Percentiles rank a stretch among this genome's conserved stretches.
phyloP scores from a whole-genome alignment of 2,113 vertebrate genomes.

The Pavo muticus region DNA sequence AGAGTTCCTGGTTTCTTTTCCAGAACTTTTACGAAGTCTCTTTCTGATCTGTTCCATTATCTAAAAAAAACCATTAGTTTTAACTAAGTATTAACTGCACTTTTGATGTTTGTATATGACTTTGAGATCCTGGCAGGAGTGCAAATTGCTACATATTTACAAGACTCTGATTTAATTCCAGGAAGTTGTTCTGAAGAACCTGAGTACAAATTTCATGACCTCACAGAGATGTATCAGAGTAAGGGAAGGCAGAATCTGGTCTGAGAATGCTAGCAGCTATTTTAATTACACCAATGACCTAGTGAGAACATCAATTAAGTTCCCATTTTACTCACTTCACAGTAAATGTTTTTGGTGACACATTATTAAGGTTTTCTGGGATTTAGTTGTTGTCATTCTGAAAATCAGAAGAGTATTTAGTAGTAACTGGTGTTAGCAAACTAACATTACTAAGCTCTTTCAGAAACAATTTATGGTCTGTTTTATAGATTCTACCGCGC shows the following conservation, averaged over 20 bases:
- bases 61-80: neutral
- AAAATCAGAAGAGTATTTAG: conserved; percentile 8
- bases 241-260: neutral
- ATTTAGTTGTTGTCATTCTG: neutral
- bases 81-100: neutral
- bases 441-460: conserved; percentile 5
- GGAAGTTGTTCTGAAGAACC: neutral
- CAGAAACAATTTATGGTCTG: conserved; percentile 5
- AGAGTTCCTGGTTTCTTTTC: neutral
- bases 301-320: neutral
- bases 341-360: neutral
- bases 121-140: neutral
- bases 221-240: neutral
- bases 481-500: neutral
- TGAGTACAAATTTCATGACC: neutral
- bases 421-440: neutral
- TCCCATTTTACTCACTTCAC: neutral
- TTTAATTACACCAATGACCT: neutral
- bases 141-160: neutral
- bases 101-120: neutral
- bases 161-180: neutral
- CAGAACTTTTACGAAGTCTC: neutral
- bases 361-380: neutral
- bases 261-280: neutral
- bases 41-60: neutral